These are phyloP conservation scores for Brenthis hecate DNA, from an alignment of 2,888 invertebrate genomes.

Conservation along the genomic window DNA sequence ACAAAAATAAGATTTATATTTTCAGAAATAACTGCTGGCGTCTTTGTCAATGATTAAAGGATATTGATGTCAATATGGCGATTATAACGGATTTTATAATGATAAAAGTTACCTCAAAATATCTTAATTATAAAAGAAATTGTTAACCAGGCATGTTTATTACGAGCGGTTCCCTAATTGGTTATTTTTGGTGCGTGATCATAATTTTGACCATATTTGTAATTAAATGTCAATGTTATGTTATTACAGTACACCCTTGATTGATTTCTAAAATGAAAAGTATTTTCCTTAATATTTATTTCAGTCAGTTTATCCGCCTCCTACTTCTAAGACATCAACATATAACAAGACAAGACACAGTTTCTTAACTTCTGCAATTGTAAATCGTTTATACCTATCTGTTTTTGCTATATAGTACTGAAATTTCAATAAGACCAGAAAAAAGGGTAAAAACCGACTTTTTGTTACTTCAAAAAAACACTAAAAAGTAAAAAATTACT, in stretches of 20 bases:
- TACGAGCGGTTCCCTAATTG: conserved; percentile 31
- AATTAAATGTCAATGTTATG: conserved; percentile 22
- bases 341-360: no score
- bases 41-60: conserved; percentile 20
- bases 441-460: no score
- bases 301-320: no score
- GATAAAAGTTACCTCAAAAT: conserved; percentile 22
- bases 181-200: conserved; percentile 22
- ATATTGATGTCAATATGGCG: conserved; percentile 25
- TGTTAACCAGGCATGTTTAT: conserved; percentile 27
- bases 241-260: conserved; percentile 8
- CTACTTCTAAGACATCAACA: no score
- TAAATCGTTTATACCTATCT: no score
- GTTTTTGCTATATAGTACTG: no score
- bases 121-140: conserved; percentile 33
- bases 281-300: no score
- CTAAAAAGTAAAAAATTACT: no score
- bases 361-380: no score
- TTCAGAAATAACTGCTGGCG: background rate
- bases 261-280: background rate
- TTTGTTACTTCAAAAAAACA: no score
- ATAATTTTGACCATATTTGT: conserved; percentile 11
- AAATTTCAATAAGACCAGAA: no score
- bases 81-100: conserved; percentile 33
- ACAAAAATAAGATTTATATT: conserved; percentile 6